Evolutionary conservation across 2,797 vertebrate species (phyloP), one percentile per base, ranked within the genome.

Genomic region (Microctenopoma lineatum): DNA sequence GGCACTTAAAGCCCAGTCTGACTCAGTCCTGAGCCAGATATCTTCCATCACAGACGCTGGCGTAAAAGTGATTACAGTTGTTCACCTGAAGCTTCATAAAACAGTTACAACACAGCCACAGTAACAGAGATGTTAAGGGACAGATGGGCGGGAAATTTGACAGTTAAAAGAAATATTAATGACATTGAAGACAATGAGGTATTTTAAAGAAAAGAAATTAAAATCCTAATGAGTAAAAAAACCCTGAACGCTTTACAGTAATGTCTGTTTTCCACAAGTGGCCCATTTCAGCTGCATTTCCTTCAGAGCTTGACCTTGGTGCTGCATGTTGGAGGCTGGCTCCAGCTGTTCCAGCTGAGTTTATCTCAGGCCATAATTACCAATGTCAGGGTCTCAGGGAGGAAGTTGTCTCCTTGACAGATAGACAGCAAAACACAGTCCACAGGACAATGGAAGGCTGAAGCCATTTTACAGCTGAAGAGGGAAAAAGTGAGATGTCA

Each of bases 341-440:
- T 90, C 89, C 89, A 89, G 86, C 88, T 92, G 89, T 83, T 89
- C 66, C 73, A 51, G 74, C 63, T 77, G 87, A 87, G 81, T 90
- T 88, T 84, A 86, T 88, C 85, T 89, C 62, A 9, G 83, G 82
- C 81, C 81, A 78, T 87, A 89, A 89, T 84, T 89, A 85, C 79
- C 83, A 84, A 78, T 84, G 88, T 86, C 85, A 83, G 73, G 58
- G 78, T 90, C 85, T 85, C 69, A 55, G 73, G 74, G 83, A 89
- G 75, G 83, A 86, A 85, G 85, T 77, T 63, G 71, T 89, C 84
- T 87, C 75, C 84, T 88, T 83, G 79, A 88, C 70, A 81, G 84
- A 87, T 73, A 84, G 83, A 85, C 70, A 64, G 78, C 59, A 67
- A 82, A 82, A 73, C 58, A 71, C 70, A 73, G 80, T 63, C 38